Percentiles rank a stretch among this genome's conserved stretches.
Conservation (phyloP, 2,113 vertebrate species). For the Tragulus kanchil region DNA sequence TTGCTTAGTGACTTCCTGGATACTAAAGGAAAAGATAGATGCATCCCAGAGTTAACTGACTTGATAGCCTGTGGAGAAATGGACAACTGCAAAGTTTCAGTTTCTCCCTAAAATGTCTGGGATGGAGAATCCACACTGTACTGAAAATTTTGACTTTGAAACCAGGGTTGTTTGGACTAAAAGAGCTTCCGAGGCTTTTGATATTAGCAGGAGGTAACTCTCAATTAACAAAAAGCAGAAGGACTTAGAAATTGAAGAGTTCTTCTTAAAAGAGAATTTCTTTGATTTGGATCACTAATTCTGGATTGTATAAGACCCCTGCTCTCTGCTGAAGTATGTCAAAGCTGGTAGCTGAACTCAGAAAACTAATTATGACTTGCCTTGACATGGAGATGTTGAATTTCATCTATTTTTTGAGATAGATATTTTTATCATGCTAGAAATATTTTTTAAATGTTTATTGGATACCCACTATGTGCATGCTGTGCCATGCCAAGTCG, state of each 20-base stretch:
- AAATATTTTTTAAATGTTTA: slow-evolving; percentile 35
- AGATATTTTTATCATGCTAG: slow-evolving; percentile 44
- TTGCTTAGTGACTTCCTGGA: slow-evolving; percentile 25
- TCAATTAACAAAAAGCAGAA: slow-evolving; percentile 53
- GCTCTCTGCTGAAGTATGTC: slow-evolving; percentile 9
- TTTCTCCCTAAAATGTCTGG: slow-evolving; percentile 47
- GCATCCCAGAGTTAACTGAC: not conserved
- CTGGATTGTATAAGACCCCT: not conserved
- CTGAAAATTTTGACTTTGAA: slow-evolving; percentile 44
- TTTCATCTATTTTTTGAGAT: not conserved
- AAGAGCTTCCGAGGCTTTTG: slow-evolving; percentile 34
- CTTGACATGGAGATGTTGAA: slow-evolving; percentile 47
- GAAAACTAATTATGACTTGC: slow-evolving; percentile 49
- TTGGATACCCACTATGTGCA: not conserved
- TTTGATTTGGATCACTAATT: slow-evolving; percentile 54
- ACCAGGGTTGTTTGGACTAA: not conserved
- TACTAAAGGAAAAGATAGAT: not conserved
- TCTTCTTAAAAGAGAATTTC: slow-evolving; percentile 33
- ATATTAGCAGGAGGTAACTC: not conserved
- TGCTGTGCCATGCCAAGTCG: no score
- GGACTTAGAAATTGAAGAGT: not conserved
- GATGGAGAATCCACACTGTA: slow-evolving; percentile 39
- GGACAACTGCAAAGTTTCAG: slow-evolving; percentile 39
- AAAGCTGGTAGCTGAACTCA: slow-evolving; percentile 53
- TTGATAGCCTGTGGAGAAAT: slow-evolving; percentile 18